Conservation (phyloP, 2,888 invertebrate species). For the Disparrhopalites patrizii region DNA sequence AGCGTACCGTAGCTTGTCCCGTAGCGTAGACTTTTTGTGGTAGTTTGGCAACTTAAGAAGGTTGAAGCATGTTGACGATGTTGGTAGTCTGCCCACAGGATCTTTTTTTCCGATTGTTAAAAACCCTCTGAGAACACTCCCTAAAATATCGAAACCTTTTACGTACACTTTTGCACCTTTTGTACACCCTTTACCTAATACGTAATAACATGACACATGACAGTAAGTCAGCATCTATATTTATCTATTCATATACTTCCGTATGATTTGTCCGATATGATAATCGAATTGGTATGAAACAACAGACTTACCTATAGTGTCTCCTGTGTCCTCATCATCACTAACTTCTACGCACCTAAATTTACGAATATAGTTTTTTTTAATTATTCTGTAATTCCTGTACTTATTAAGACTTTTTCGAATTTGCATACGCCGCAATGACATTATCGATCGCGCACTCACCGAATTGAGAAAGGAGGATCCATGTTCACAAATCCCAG, state of each 20-base stretch:
- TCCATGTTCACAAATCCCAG: conserved; percentile 94
- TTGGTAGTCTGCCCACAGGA: conserved; percentile 90
- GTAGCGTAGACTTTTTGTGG: conserved; percentile 87
- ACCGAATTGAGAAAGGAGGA: conserved; percentile 94
- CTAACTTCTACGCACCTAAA: conserved; percentile 99
- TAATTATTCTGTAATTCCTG: too few species aligned
- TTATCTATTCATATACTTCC: background rate
- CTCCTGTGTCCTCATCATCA: conserved; percentile 91
- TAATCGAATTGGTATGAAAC: too few species aligned
- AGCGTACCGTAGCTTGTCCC: conserved; percentile 95
- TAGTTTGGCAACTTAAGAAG: conserved; percentile 97
- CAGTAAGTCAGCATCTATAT: background rate
- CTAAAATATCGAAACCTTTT: conserved; percentile 54
- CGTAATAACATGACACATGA: too few species aligned
- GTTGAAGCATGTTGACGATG: conserved; percentile 98
- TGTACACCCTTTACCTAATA: too few species aligned
- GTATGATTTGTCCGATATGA: background rate
- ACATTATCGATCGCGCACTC: too few species aligned
- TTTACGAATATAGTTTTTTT: too few species aligned
- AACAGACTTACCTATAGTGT: conserved; percentile 72
- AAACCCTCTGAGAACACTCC: conserved; percentile 95
- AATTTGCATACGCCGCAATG: too few species aligned
- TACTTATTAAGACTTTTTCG: too few species aligned
- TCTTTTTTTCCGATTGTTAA: conserved; percentile 95
- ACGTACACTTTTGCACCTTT: background rate